These are phyloP conservation scores for Sakesphorus luctuosus DNA, from an alignment of 2,113 vertebrate genomes.

Conservation along the genomic window DNA sequence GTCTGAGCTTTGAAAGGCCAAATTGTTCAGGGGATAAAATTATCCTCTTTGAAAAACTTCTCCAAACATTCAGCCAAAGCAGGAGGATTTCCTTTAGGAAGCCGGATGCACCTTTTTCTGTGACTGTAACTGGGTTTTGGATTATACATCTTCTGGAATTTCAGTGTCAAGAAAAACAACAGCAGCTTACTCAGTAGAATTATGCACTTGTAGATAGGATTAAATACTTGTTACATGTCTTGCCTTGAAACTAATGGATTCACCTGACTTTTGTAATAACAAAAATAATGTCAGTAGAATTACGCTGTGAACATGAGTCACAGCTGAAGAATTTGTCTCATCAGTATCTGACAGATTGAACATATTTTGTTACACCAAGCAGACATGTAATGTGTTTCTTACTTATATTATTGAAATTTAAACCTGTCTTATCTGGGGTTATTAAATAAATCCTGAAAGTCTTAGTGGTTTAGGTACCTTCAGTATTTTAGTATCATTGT, in stretches of 20 bases:
- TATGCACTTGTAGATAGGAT: neutral
- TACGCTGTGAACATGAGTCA: neutral
- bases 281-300: neutral
- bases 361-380: neutral
- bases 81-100: slow-evolving; percentile 69
- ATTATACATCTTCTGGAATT: neutral
- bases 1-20: neutral
- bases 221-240: neutral
- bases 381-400: accelerated
- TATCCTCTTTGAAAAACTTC: slow-evolving; percentile 42
- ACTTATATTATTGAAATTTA: neutral
- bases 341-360: neutral
- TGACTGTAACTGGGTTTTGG: neutral
- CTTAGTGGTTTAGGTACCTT: neutral
- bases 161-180: slow-evolving; percentile 9
- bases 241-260: neutral
- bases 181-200: neutral
- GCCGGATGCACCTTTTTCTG: slow-evolving; percentile 60
- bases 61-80: neutral
- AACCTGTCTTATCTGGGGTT: neutral
- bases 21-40: neutral
- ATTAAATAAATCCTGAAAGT: neutral
- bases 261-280: neutral
- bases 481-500: neutral
- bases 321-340: neutral